Percentiles rank a stretch among this genome's conserved stretches.
phyloP scores from a whole-genome alignment of 2,888 invertebrate genomes.

The Chrysodeixis includens region DNA sequence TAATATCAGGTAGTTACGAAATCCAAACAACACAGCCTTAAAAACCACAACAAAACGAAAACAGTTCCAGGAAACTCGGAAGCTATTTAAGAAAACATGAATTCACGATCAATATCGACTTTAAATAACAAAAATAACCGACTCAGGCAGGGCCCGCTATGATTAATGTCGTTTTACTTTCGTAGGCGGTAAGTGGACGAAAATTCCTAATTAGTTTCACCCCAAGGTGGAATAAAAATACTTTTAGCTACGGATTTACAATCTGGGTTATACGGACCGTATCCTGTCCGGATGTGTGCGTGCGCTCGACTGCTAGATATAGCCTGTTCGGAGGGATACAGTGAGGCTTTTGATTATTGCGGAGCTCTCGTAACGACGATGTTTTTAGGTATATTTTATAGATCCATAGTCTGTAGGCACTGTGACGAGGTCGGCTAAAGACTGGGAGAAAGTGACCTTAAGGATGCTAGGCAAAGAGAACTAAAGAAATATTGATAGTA shows the following conservation, averaged over 20 bases:
- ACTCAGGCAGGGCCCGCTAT: constrained; percentile 34
- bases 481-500: too few relatives aligned
- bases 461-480: too few relatives aligned
- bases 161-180: constrained; percentile 56
- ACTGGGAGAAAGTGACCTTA: too few relatives aligned
- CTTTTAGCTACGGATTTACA: constrained; percentile 62
- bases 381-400: too few relatives aligned
- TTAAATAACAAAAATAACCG: constrained; percentile 27
- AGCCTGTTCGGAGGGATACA: constrained; percentile 33
- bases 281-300: constrained; percentile 73
- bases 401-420: too few relatives aligned
- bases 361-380: too few relatives aligned
- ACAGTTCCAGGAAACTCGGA: background rate
- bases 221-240: constrained; percentile 62
- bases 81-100: background rate
- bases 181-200: constrained; percentile 55
- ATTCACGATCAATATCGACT: background rate
- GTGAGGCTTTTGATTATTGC: constrained; percentile 43
- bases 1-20: too few relatives aligned
- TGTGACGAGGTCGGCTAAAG: too few relatives aligned
- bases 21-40: too few relatives aligned
- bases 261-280: constrained; percentile 73
- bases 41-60: background rate
- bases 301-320: constrained; percentile 55
- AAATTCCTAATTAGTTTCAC: constrained; percentile 74